Evolutionary conservation across 1,140 invertebrate species (phyloP).

Genomic region (Psix sp.): DNA sequence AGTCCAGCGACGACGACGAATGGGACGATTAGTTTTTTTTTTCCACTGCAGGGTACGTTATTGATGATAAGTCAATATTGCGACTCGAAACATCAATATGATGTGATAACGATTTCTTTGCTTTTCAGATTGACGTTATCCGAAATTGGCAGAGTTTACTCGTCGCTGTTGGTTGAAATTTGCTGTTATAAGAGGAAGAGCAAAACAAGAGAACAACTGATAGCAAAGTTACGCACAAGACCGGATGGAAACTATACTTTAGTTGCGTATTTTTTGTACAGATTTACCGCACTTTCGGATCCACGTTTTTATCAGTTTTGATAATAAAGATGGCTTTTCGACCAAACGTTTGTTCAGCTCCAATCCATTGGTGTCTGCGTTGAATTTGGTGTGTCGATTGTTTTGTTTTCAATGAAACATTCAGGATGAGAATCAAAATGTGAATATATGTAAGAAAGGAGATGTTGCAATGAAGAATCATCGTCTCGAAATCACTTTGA

Average conservation of each 20-base stretch:
- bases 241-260: too few species aligned
- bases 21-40: constrained; percentile 80
- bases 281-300: constrained; percentile 10
- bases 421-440: too few species aligned
- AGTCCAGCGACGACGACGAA: constrained; percentile 81
- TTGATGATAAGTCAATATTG: background rate
- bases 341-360: constrained; percentile 6
- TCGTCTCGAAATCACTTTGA: too few species aligned
- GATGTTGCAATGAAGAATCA: too few species aligned
- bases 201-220: too few species aligned
- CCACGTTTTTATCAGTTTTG: background rate
- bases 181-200: too few species aligned
- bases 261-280: constrained; percentile 23
- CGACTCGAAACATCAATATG: background rate
- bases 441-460: too few species aligned
- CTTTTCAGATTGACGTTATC: constrained; percentile 13
- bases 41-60: constrained; percentile 15
- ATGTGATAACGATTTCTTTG: background rate
- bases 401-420: too few species aligned
- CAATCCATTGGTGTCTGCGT: background rate
- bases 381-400: too few species aligned
- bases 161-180: too few species aligned
- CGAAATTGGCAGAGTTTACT: constrained; percentile 8
- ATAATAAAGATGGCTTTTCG: constrained; percentile 16
- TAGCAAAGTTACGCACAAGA: too few species aligned